phyloP scores from a whole-genome alignment of 2,797 vertebrate species.

The Calcarius lapponicus region DNA sequence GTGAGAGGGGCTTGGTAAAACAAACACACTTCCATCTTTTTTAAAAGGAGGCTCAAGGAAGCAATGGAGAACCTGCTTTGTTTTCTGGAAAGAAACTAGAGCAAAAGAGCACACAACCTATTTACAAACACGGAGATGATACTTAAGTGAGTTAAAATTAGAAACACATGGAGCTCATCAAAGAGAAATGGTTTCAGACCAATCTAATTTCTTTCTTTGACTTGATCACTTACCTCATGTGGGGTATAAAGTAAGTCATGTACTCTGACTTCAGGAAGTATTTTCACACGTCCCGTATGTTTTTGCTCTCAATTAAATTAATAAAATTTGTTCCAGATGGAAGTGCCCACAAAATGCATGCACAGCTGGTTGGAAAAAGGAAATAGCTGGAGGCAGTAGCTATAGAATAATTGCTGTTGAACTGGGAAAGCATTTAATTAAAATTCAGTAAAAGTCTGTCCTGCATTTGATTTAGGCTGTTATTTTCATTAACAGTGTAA shows the following conservation, averaged over 20 bases:
- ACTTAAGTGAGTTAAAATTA: neutral
- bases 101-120: neutral
- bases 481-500: neutral
- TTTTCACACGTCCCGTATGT: neutral
- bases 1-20: neutral
- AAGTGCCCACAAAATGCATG: neutral
- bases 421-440: neutral
- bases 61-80: neutral
- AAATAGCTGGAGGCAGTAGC: slow-evolving; percentile 21
- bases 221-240: neutral
- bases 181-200: neutral
- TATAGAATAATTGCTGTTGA: neutral
- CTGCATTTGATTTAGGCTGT: slow-evolving; percentile 8
- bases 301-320: neutral
- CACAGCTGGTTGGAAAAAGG: neutral
- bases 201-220: neutral
- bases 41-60: neutral
- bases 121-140: neutral
- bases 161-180: neutral
- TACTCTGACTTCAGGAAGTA: neutral
- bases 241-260: neutral
- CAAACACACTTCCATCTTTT: neutral
- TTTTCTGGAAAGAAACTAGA: neutral
- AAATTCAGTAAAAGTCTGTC: neutral
- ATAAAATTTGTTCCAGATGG: slow-evolving; percentile 15